Conservation (phyloP, 2,888 invertebrate species). For the Tricholauxania praeusta region DNA sequence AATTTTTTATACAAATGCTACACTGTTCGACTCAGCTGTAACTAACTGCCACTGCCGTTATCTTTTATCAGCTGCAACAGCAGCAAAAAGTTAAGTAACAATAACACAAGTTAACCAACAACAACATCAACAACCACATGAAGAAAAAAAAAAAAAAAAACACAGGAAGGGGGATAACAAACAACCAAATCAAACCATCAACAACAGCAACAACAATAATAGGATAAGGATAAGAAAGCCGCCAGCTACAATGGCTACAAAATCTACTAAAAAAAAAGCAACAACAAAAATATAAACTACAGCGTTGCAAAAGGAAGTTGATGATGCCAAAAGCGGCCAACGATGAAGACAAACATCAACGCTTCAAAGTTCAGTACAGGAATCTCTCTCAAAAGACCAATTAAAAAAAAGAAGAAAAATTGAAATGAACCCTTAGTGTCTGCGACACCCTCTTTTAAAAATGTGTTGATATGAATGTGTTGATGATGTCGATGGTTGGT, state of each 20-base stretch:
- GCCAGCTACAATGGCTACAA: neutral
- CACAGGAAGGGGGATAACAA: neutral
- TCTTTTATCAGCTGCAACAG: slow-evolving; percentile 23
- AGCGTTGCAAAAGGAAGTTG: slow-evolving; percentile 13
- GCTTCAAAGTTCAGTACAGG: neutral
- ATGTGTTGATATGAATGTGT: slow-evolving; percentile 1
- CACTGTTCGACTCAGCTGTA: neutral
- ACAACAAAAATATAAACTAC: slow-evolving; percentile 13
- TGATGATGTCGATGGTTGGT: too few relatives aligned
- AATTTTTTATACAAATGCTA: too few relatives aligned
- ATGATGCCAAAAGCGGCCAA: slow-evolving; percentile 14
- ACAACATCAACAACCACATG: neutral
- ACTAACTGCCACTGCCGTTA: slow-evolving; percentile 1
- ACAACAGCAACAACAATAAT: slow-evolving; percentile 18
- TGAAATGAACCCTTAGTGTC: neutral
- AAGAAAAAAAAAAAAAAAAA: neutral
- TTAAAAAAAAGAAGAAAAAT: slow-evolving; percentile 52
- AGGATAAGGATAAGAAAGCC: neutral
- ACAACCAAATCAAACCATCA: slow-evolving; percentile 18
- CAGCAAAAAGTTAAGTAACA: neutral
- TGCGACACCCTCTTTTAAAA: neutral
- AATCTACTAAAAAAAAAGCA: neutral
- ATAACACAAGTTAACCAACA: slow-evolving; percentile 1
- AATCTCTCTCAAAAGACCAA: slow-evolving; percentile 57
- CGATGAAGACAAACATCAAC: slow-evolving; percentile 5